Base-by-base conservation (phyloP, 2,113 vertebrate species). In the Malurus melanocephalus region DNA sequence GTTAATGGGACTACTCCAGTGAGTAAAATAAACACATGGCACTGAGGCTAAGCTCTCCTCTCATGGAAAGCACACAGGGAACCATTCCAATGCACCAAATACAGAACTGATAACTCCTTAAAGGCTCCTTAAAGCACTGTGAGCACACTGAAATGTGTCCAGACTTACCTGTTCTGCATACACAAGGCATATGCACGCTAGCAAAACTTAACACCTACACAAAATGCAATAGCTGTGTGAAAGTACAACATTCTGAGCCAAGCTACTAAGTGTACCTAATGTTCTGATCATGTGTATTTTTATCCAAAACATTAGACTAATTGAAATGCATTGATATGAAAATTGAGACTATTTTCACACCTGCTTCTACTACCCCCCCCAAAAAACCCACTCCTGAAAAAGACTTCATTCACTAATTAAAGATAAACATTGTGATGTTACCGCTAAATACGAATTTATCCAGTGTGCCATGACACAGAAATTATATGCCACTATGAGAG, bases 21-120 rank as follows among this genome's bases (percentile, higher is more conserved):
- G 87, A 94, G 86, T 86, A 93, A 95, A 94, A 87, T 89, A 94
- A 93, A 92, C 72, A 74, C 26, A 40, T 4, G 35, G 72, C 61
- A 80, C 30, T 18, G 40, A 71, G 68, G 32, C 48, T 75, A 18
- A 2, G 9, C 24, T 76, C 67, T 85, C 53, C 55, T 73, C 64
- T 51, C 74, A 32, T 2, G 7, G 66, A 40, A 87, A 82, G 84
- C 43, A 81, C 8, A 77, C 21, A 33, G 80, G 80, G 75, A 90
- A 59, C 45, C 26, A 59, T 61, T 61, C 49, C 21, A n/a, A 49
- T 9, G 45, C 49, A 85, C 20, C 11, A 69, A 89, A 83, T 46
- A 49, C 16, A 30, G 83, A 89, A 22, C 65, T 23, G 45, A 7
- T 59, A 86, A 43, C 51, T 87, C 91, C 87, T 71, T 87, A 76